Evolutionary conservation across 2,797 vertebrate genomes (phyloP), one percentile per base, ranked within the genome.

Genomic region (Ptychadena robeensis): DNA sequence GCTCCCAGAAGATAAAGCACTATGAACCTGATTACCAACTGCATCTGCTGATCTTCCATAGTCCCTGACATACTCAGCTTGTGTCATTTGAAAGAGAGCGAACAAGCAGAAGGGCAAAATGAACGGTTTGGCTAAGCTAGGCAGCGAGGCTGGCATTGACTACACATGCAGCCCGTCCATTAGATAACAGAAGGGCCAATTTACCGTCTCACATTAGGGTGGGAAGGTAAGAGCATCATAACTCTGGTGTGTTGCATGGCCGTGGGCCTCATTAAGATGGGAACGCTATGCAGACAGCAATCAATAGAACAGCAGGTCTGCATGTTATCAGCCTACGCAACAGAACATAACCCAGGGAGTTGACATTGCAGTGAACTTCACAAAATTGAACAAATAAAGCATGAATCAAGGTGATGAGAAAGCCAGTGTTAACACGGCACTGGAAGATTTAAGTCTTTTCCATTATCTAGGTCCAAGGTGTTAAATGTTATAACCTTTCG

Each of bases 11-110:
- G 78, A 85, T 81, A 85, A 85, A 85, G 72, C 72, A 70, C 82
- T 44, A 80, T 76, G 83, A 81, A 85, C 78, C 78, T 85, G 79
- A 85, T 85, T 85, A 85, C 78, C 83, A 85, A 78, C 72, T 81
- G 78, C 78, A 85, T 85, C 83, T 85, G 77, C 71, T 80, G 71
- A 69, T 85, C 48, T 80, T 67, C 78, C 75, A 53, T 67, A 71
- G 72, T 66, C 78, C 61, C 72, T 65, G 31, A 59, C 70, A 71
- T 81, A 15, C 72, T 70, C 78, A 53, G 65, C 63, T 61, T 69
- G 64, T 66, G 40, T 44, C 48, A 80, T 80, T 74, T 53, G 9
- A 71, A 80, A 64, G 66, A 85, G 71, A 65, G 65, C 80, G 72
- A 59, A 35, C 59, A 25, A 81, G 78, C 78, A 80, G 83, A 85